Conservation (phyloP, 2,888 invertebrate species). For the Dione vanillae region DNA sequence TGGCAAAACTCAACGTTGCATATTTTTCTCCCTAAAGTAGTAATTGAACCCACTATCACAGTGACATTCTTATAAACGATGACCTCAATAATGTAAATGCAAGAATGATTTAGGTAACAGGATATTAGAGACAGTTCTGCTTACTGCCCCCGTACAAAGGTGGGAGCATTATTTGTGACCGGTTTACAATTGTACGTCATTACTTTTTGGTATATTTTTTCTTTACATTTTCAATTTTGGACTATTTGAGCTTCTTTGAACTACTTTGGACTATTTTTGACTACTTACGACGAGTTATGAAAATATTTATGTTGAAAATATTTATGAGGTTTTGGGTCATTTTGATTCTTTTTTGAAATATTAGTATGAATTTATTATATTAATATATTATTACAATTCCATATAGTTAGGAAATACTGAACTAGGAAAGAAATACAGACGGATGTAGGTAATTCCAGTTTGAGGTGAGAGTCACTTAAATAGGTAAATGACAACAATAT, state of each 20-base stretch:
- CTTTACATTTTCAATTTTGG: slow-evolving; percentile 37
- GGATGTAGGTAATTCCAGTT: too few species aligned
- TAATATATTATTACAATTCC: too few species aligned
- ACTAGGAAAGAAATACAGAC: too few species aligned
- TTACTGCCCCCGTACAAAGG: slow-evolving; percentile 69
- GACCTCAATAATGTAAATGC: not conserved
- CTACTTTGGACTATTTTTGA: slow-evolving; percentile 15
- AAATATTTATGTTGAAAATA: too few species aligned
- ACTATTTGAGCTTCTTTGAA: slow-evolving; percentile 43
- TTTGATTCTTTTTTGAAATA: too few species aligned
- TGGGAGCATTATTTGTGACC: slow-evolving; percentile 66
- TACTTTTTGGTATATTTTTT: slow-evolving; percentile 41
- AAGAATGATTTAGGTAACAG: slow-evolving; percentile 58
- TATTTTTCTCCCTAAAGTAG: not conserved
- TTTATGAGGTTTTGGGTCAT: too few species aligned
- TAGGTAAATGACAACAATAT: too few species aligned
- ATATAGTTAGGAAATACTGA: too few species aligned
- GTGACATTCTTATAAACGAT: not conserved
- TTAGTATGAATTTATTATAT: too few species aligned
- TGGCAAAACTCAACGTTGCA: not conserved
- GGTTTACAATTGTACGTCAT: slow-evolving; percentile 60
- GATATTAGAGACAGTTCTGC: slow-evolving; percentile 73
- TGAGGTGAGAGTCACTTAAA: too few species aligned
- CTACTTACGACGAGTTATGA: too few species aligned
- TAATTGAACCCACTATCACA: not conserved